Conservation (phyloP, 1,140 invertebrate species). For the Drosophila varians region DNA sequence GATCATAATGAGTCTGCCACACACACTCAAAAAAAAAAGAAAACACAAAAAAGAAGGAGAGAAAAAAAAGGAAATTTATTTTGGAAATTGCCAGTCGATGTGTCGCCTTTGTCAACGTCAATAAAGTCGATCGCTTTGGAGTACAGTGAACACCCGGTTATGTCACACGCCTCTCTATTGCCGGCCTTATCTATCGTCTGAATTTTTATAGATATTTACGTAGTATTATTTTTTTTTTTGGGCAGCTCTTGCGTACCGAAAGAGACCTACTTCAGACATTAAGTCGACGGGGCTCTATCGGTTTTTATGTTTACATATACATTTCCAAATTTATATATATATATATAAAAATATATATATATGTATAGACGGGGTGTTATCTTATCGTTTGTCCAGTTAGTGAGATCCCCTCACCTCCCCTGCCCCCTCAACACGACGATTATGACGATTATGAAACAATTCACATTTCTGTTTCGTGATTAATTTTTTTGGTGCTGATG, state of each 20-base stretch:
- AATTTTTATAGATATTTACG: conserved; percentile 5
- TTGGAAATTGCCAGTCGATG: conserved; percentile 37
- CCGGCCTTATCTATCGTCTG: conserved; percentile 21
- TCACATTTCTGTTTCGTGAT: conserved; percentile 53
- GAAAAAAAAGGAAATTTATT: conserved; percentile 6
- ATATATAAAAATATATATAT: background rate
- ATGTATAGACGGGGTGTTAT: conserved; percentile 17
- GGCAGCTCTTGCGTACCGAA: conserved; percentile 37
- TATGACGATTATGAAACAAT: conserved; percentile 64
- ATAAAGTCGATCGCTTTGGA: background rate
- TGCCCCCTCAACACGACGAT: background rate
- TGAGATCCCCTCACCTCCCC: background rate
- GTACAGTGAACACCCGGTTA: conserved; percentile 32
- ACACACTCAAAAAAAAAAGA: conserved; percentile 12
- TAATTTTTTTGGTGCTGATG: conserved; percentile 34
- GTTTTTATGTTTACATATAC: background rate
- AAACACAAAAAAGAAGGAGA: too few relatives aligned
- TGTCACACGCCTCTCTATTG: conserved; percentile 24
- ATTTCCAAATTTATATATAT: background rate
- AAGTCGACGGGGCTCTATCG: conserved; percentile 43
- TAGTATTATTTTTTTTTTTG: conserved; percentile 8
- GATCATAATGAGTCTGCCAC: conserved; percentile 8
- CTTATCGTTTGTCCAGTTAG: conserved; percentile 42
- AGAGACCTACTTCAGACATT: conserved; percentile 34
- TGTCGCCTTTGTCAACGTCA: conserved; percentile 61